phyloP scores from a whole-genome alignment of 2,113 vertebrate genomes.

The Typhlomys cinereus region DNA sequence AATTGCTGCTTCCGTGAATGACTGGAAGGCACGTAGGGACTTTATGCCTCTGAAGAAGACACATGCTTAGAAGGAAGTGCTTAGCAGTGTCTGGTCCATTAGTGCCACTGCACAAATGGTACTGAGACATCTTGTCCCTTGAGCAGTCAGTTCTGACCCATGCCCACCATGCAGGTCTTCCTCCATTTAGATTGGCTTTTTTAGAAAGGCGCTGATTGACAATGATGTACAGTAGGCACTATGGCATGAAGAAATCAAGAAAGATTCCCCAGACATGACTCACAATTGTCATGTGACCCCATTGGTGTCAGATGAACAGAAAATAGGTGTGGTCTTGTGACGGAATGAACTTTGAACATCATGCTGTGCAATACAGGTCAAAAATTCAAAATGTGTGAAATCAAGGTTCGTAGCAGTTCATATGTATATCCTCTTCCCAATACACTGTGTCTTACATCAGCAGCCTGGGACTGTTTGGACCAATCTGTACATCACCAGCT shows the following conservation, averaged over 20 bases:
- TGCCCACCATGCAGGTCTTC: not conserved
- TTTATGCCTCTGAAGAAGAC: not conserved
- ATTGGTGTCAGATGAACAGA: not conserved
- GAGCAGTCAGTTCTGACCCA: not conserved
- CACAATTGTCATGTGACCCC: too few species aligned
- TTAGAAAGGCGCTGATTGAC: not conserved
- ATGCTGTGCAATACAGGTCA: rapidly evolving
- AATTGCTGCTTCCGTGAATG: not conserved
- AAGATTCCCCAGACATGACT: not conserved
- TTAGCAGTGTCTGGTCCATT: not conserved
- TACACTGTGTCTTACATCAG: not conserved
- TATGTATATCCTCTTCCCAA: not conserved
- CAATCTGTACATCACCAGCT: rapidly evolving
- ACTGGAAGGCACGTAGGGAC: not conserved
- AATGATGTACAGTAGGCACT: not conserved
- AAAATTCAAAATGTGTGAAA: not conserved
- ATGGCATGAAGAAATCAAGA: not conserved
- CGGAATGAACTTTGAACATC: not conserved
- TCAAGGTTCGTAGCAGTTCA: not conserved
- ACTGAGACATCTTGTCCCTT: not conserved
- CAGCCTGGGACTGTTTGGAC: not conserved
- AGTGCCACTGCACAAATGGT: not conserved
- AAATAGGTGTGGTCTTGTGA: not conserved
- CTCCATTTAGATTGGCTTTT: not conserved
- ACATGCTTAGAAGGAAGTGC: too few species aligned